A percentile compares a stretch with the other conserved stretches of the same genome.
Evolutionary conservation across 2,888 invertebrate genomes (phyloP).

Genomic region (Diloba caeruleocephala): DNA sequence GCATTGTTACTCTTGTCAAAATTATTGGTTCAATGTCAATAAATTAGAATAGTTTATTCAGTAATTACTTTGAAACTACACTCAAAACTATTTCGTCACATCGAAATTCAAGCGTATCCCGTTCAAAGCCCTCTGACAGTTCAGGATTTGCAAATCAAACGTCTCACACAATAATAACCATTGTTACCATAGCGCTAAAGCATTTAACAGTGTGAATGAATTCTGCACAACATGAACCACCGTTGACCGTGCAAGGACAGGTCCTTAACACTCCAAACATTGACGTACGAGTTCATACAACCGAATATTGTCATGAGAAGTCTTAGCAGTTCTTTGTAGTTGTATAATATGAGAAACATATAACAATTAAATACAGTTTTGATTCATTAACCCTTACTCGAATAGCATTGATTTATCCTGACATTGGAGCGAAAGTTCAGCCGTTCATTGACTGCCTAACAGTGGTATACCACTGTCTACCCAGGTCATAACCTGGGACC

Average conservation of each 20-base stretch:
- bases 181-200: background rate
- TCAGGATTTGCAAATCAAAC: background rate
- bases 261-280: slow-evolving; percentile 19
- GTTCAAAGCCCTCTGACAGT: background rate
- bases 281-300: slow-evolving; percentile 38
- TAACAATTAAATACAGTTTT: slow-evolving; percentile 18
- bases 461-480: too few relatives aligned
- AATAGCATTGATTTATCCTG: slow-evolving; percentile 8
- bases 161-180: background rate
- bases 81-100: slow-evolving; percentile 1
- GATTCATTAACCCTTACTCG: slow-evolving; percentile 8
- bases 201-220: background rate
- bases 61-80: background rate
- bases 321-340: slow-evolving; percentile 7
- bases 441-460: slow-evolving; percentile 23
- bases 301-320: slow-evolving; percentile 20
- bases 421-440: slow-evolving; percentile 24
- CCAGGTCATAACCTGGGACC: background rate
- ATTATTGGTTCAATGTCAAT: too few relatives aligned
- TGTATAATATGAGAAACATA: slow-evolving; percentile 17
- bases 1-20: too few relatives aligned
- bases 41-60: too few relatives aligned
- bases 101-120: background rate
- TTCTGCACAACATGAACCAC: slow-evolving; percentile 7
- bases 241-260: slow-evolving; percentile 26